phyloP scores from a whole-genome alignment of 2,797 vertebrate species.

The Cyprinella venusta region DNA sequence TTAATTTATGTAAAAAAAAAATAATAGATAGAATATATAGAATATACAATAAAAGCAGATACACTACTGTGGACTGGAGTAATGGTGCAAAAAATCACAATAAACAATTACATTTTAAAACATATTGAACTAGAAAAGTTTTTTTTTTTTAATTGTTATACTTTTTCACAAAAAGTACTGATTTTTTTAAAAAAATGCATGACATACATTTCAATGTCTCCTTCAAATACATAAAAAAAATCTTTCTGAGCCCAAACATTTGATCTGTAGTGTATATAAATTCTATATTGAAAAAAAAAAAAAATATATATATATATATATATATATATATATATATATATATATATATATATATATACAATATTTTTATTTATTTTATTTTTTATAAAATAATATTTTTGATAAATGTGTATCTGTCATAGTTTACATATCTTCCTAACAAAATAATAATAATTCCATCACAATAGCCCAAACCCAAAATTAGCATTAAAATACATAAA shows the following conservation, averaged over 20 bases:
- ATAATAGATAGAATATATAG: neutral
- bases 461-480: neutral
- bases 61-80: neutral
- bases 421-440: neutral
- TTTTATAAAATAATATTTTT: neutral
- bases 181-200: neutral
- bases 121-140: too few relatives aligned
- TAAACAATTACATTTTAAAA: neutral
- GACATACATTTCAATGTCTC: neutral
- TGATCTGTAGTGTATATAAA: neutral
- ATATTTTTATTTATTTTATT: too few relatives aligned
- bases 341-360: too few relatives aligned
- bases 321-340: too few relatives aligned
- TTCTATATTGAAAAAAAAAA: too few relatives aligned
- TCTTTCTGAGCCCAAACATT: neutral
- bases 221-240: neutral
- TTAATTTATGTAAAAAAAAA: neutral
- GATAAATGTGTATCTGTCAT: neutral
- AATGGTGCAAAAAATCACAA: neutral
- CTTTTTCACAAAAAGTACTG: neutral
- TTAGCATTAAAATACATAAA: neutral
- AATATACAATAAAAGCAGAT: neutral
- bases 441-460: neutral
- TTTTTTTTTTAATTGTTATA: neutral
- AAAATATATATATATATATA: too few relatives aligned